Conservation (phyloP, 2,797 vertebrate species). For the Rousettus madagascariensis region DNA sequence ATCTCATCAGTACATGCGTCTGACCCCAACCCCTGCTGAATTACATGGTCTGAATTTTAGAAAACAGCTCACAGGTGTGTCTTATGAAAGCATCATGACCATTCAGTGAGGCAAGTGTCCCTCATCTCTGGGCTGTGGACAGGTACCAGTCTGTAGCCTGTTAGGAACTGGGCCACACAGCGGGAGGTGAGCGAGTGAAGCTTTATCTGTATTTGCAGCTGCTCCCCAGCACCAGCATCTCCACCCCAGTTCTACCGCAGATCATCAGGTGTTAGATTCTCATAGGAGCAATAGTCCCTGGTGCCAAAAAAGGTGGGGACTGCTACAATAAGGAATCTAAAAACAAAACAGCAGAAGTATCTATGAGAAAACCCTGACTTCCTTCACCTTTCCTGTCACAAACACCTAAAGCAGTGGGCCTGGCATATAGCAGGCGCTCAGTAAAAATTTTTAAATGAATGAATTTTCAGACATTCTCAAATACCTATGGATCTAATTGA, state of each 20-base stretch:
- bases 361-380: neutral
- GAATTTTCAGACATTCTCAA: neutral
- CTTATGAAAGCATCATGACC: neutral
- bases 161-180: too few relatives aligned
- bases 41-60: neutral
- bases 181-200: too few relatives aligned
- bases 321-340: neutral
- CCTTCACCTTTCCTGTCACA: rapidly evolving
- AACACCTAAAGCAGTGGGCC: too few relatives aligned
- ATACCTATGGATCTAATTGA: neutral
- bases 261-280: too few relatives aligned
- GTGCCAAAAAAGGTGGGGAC: too few relatives aligned
- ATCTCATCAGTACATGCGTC: neutral
- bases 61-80: neutral
- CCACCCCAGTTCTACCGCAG: too few relatives aligned
- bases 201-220: too few relatives aligned
- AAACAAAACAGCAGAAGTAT: neutral
- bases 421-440: rapidly evolving
- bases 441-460: neutral
- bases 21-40: neutral
- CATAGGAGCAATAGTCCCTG: too few relatives aligned
- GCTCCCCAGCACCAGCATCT: too few relatives aligned
- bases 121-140: too few relatives aligned
- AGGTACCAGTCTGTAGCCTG: too few relatives aligned
- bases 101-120: neutral